Evolutionary conservation across 1,140 invertebrate genomes (phyloP).

Genomic region (Drosophila orosa): DNA sequence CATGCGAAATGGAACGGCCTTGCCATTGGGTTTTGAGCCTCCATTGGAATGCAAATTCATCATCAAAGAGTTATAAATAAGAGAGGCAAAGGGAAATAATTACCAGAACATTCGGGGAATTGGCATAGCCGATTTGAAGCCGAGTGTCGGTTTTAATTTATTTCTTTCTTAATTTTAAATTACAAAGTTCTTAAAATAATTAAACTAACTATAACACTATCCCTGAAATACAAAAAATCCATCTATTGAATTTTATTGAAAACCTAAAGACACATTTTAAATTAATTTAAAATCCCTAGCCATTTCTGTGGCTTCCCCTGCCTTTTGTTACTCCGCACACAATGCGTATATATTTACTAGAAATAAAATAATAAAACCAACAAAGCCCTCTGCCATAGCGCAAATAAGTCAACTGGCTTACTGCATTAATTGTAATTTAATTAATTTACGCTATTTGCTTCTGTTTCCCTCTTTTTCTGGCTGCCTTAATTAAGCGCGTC

Average conservation of each 20-base stretch:
- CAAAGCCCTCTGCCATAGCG: constrained; percentile 2
- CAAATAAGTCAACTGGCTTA: constrained; percentile 48
- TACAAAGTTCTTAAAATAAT: background rate
- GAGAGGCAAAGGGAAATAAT: background rate
- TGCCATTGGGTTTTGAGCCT: constrained; percentile 18
- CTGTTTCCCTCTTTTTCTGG: constrained; percentile 25
- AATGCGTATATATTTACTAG: background rate
- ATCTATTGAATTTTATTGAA: background rate
- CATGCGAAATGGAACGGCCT: constrained; percentile 31
- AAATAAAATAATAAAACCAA: background rate
- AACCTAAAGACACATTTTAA: constrained; percentile 5
- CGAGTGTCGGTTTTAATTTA: no score
- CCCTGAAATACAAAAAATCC: background rate
- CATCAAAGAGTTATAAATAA: constrained; percentile 22
- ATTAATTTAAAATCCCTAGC: constrained; percentile 24
- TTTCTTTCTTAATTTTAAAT: background rate
- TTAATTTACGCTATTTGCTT: constrained; percentile 62
- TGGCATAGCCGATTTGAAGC: no score
- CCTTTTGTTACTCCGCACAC: background rate
- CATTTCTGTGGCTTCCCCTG: background rate
- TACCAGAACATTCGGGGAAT: constrained; percentile 10
- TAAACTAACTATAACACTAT: background rate
- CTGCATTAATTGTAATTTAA: constrained; percentile 79
- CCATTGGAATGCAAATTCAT: constrained; percentile 27
- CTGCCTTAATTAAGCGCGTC: constrained; percentile 70